phyloP scores from a whole-genome alignment of 2,888 invertebrate species.

The Temnothorax rugatulus region DNA sequence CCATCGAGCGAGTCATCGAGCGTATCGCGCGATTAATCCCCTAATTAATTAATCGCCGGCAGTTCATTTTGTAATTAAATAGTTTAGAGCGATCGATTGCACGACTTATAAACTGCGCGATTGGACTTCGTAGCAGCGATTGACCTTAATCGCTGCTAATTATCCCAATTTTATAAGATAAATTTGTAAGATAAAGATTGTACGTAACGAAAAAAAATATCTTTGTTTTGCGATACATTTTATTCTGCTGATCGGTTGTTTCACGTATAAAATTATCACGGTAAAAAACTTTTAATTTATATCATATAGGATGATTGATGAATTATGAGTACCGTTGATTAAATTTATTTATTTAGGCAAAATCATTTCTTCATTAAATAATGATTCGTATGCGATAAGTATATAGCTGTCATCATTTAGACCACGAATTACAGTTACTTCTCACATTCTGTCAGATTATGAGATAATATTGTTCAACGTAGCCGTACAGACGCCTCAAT shows the following conservation, averaged over 20 bases:
- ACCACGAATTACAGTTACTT: conserved; percentile 18
- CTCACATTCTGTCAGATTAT: not conserved
- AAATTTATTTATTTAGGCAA: conserved; percentile 3
- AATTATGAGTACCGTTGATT: not conserved
- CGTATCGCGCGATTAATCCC: conserved; percentile 5
- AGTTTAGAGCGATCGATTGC: not conserved
- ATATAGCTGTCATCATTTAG: not conserved
- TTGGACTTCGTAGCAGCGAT: not conserved
- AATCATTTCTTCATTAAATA: conserved; percentile 5
- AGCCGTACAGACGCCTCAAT: not conserved
- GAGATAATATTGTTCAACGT: conserved; percentile 13
- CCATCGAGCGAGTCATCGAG: not conserved
- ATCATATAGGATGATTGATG: not conserved
- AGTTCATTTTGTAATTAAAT: conserved; percentile 10
- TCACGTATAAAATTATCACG: not conserved
- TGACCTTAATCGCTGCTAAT: not conserved
- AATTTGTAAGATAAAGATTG: not conserved
- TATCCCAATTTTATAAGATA: conserved; percentile 2
- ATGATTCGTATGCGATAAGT: conserved; percentile 9
- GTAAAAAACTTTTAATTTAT: not conserved
- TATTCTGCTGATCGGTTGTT: not conserved
- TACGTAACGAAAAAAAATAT: not conserved
- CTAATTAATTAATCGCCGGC: conserved; percentile 18
- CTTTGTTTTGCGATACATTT: not conserved
- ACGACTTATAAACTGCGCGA: not conserved